Evolutionary conservation across 2,113 vertebrate genomes (phyloP), one percentile per base, ranked within the genome.

Genomic region (Sinocyclocheilus anophthalmus): DNA sequence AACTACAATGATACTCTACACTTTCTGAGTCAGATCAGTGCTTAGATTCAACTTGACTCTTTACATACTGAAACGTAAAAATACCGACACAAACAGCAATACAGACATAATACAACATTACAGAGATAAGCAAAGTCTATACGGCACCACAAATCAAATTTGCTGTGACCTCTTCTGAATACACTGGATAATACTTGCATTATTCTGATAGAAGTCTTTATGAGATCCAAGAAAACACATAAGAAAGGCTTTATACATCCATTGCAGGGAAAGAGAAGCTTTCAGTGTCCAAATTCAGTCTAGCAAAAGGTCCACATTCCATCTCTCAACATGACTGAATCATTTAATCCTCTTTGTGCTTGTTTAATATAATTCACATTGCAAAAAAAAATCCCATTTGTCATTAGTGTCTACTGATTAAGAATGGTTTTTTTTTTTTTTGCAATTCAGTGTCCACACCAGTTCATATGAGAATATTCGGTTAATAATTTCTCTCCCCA

Each of bases 121-220:
- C 37, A 61, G 14, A 76, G 20, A 30, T 81, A 30, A 79, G 83
- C 30, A 81, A 30, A 72, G 18, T 73, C 1, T 50, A 67, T 53
- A 33, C 24, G 9, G 30, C 20, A 65, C 78, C 50, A 24, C 42
- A 86, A 72, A 75, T 45, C 45, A 39, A 45, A 16, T 77, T 76
- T 14, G 24, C 10, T 69, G 53, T 59, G 53, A 77, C 24, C 39
- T 57, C 37, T 24, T 69, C 16, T 59, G 20, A 24, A 53, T 70
- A 77, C n/a, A 24, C n/a, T 75, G 78, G 26, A 80, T 79, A 84
- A 9, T 79, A 65, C 75, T 77, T 13, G 13, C 33, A 55, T 72
- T 50, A 10, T 8, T 78, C 45, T 30, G 53, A 78, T 20, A 8
- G 78, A 42, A 33, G 33, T 76, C 13, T 81, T 50, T 9, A 55